Base-by-base conservation (phyloP, 2,888 invertebrate species). In the Norana najaformis region DNA sequence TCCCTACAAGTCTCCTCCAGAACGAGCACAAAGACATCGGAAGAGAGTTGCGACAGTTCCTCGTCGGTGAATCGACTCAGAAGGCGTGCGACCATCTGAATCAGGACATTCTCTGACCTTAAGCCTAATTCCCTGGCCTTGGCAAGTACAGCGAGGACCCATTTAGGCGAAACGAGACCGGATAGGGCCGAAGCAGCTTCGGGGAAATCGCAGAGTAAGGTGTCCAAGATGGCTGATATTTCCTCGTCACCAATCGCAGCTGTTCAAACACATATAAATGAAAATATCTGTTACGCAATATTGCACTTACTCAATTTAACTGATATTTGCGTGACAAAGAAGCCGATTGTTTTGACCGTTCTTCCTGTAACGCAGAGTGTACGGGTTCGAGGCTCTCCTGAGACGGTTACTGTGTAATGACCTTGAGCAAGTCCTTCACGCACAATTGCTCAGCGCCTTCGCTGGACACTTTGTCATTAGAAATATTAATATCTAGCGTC, bases 1-100 rank as follows among this genome's bases (percentile, higher is more conserved):
- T 83, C 83, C 38, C 82, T 37, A 23, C 89, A 89, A 20, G 89
- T 88, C 69, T 91, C 90, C 39, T 90, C 30, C 38, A 91, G 38
- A 37, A 91, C 90, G 89, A 94, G 94, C 89, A 93, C 92, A 4
- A 94, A 92, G 18, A 94, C 91, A 38, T 93, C 93, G 13, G 94
- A 93, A 8, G 94, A 93, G 39, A 95, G 92, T 34, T 93, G 92
- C 88, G 93, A 93, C 35, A 94, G 92, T 41, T 94, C 94, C 38
- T 82, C 89, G 16, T 90, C 85, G 13, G 38, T 85, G 37, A 91
- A 88, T 13, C 91, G 90, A 39, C 90, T 93, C 82, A 94, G 90
- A 90, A 94, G 34, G 30, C 91, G 89, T 16, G 88, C 88, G 37
- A 37, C 93, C 36, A 94, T 91, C 41, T 93, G 92, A 35, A 94